phyloP scores from a whole-genome alignment of 2,797 vertebrate species.

The Gymnoscopelus microlampas region DNA sequence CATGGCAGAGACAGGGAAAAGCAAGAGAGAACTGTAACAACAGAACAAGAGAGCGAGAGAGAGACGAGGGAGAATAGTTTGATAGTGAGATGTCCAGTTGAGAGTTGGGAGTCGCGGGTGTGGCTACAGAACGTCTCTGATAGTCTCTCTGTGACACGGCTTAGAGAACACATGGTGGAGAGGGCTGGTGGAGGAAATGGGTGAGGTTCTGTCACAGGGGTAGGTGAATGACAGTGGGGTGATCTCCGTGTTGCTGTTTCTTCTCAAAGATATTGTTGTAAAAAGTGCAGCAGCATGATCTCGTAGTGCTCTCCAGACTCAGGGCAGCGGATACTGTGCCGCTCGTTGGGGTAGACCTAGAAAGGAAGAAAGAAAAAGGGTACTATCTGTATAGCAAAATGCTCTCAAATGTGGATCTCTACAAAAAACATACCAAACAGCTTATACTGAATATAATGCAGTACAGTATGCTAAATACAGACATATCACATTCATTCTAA shows the following conservation, averaged over 20 bases:
- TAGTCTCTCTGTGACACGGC: not conserved
- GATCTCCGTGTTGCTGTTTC: slow-evolving; percentile 3
- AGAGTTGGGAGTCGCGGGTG: slow-evolving; percentile 28
- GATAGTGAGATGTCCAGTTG: slow-evolving; percentile 37
- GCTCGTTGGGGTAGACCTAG: slow-evolving; percentile 98
- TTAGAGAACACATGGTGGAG: not conserved
- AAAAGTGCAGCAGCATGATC: slow-evolving; percentile 98
- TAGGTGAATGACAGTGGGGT: slow-evolving; percentile 29
- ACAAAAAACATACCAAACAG: no score
- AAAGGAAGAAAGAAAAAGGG: not conserved
- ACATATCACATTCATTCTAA: not conserved
- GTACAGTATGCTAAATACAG: not conserved
- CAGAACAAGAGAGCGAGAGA: slow-evolving; percentile 12
- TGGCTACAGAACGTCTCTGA: slow-evolving; percentile 30
- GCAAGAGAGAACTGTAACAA: slow-evolving; percentile 28
- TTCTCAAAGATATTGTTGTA: slow-evolving; percentile 97
- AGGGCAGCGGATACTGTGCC: slow-evolving; percentile 98
- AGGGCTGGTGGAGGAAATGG: slow-evolving; percentile 22
- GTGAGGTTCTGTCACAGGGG: slow-evolving; percentile 29
- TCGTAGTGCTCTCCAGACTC: slow-evolving; percentile 99
- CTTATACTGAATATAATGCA: no score
- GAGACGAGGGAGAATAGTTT: slow-evolving; percentile 12
- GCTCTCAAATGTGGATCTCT: not conserved
- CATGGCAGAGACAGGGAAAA: slow-evolving; percentile 11
- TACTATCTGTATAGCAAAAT: not conserved